These are phyloP conservation scores for Ptychobarbus kaznakovi DNA, from an alignment of 2,797 vertebrate genomes.

Conservation along the genomic window DNA sequence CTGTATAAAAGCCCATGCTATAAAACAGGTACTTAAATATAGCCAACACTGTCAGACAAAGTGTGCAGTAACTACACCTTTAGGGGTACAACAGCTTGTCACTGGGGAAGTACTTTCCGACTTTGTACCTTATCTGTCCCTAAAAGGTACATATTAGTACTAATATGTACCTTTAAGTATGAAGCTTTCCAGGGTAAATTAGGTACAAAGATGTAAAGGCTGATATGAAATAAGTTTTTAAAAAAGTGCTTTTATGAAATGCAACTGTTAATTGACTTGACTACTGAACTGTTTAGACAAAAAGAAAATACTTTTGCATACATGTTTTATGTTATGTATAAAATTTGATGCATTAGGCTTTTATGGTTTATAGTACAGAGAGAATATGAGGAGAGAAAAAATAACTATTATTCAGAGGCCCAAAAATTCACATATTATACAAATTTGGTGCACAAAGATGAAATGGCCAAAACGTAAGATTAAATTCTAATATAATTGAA, in stretches of 20 bases:
- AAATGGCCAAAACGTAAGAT: too few species aligned
- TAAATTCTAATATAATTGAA: neutral
- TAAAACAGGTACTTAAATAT: neutral
- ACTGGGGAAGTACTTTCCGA: neutral
- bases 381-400: too few species aligned
- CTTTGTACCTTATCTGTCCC: neutral
- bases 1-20: neutral
- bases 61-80: neutral
- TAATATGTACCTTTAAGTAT: neutral
- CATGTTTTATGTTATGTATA: neutral
- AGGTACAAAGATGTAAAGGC: neutral
- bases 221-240: neutral
- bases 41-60: neutral
- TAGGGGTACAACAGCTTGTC: neutral
- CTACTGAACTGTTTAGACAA: neutral
- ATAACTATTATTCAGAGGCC: too few species aligned
- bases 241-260: neutral
- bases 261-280: neutral
- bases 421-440: too few species aligned
- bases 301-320: neutral
- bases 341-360: neutral
- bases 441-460: too few species aligned
- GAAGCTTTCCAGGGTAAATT: neutral
- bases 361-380: too few species aligned
- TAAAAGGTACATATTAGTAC: neutral